phyloP scores from a whole-genome alignment of 2,113 vertebrate genomes.

The Pterocles orientalis region DNA sequence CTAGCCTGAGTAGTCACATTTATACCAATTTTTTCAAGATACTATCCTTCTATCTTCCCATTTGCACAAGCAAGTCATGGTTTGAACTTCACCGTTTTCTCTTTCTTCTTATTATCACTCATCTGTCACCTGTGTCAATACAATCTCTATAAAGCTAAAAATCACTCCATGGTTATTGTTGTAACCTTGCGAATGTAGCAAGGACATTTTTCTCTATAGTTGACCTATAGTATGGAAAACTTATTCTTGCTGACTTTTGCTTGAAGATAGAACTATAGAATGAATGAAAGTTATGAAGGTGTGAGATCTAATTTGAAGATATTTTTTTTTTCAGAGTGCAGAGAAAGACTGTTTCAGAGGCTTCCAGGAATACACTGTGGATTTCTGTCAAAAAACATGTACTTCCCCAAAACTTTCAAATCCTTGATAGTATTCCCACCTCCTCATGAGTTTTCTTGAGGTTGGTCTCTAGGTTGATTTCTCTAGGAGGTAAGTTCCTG shows the following conservation, averaged over 20 bases:
- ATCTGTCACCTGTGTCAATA: background rate
- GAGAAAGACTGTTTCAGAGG: background rate
- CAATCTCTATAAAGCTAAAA: background rate
- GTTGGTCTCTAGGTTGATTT: background rate
- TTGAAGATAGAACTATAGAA: background rate
- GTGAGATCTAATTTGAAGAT: background rate
- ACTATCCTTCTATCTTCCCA: background rate
- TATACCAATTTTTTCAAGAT: background rate
- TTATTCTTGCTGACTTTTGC: background rate
- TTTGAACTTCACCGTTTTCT: background rate
- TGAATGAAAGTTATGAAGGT: background rate
- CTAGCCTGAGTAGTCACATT: background rate
- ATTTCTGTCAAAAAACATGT: background rate
- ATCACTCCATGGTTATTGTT: background rate
- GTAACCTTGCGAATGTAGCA: background rate
- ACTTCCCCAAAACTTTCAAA: background rate
- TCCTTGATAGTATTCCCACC: fast-evolving
- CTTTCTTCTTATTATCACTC: background rate
- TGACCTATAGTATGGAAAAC: background rate
- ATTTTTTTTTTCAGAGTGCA: background rate
- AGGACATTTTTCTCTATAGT: background rate
- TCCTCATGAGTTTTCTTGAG: background rate
- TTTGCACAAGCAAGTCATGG: background rate
- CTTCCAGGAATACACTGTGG: background rate
- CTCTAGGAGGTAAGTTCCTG: background rate